phyloP scores from a whole-genome alignment of 2,113 vertebrate genomes.

The Lontra canadensis region DNA sequence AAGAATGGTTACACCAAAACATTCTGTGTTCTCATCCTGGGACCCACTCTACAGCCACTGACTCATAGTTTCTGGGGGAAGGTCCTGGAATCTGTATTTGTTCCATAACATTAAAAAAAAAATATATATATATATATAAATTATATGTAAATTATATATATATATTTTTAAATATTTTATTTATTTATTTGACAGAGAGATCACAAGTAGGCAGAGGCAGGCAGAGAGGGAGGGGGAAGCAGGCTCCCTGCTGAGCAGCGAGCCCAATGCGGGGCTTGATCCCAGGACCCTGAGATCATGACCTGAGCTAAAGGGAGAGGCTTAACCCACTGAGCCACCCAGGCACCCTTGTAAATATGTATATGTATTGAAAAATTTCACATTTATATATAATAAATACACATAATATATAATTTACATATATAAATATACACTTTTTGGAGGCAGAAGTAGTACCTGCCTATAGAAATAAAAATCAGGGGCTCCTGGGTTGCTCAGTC shows the following conservation, averaged over 20 bases:
- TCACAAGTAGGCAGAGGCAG: too few species aligned
- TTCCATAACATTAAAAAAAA: neutral
- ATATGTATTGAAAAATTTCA: neutral
- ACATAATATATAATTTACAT: neutral
- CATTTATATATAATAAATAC: neutral
- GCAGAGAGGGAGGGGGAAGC: too few species aligned
- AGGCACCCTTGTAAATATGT: too few species aligned
- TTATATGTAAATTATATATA: neutral
- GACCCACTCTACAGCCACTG: neutral
- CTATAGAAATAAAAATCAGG: constrained; percentile 2
- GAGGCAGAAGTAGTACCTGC: neutral
- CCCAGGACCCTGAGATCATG: too few species aligned
- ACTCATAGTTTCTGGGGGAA: neutral
- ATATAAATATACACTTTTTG: neutral
- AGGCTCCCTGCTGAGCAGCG: too few species aligned
- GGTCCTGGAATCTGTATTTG: neutral
- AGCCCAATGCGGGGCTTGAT: too few species aligned
- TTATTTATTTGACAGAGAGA: too few species aligned
- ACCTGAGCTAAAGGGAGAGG: too few species aligned
- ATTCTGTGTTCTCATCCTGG: neutral
- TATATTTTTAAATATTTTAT: too few species aligned
- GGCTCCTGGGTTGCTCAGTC: neutral
- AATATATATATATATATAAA: too few species aligned
- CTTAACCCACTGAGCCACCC: too few species aligned
- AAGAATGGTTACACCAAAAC: neutral